Percentiles rank a stretch among this genome's conserved stretches.
Evolutionary conservation across 1,140 invertebrate genomes (phyloP).

Genomic region (Sweltsa coloradensis): DNA sequence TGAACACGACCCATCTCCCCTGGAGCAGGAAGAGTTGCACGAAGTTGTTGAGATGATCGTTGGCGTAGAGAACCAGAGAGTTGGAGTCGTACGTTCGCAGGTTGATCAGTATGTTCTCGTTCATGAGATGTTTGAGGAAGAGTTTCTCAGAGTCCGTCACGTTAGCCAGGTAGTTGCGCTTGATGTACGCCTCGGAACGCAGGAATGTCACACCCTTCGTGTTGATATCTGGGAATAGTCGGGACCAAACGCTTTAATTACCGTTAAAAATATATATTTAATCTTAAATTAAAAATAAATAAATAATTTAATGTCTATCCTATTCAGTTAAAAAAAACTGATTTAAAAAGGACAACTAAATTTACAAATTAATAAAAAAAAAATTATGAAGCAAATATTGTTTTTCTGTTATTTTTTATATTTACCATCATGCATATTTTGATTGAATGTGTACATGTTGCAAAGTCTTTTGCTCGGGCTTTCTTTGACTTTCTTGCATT

Average conservation of each 20-base stretch:
- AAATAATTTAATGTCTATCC: no score
- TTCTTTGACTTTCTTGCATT: no score
- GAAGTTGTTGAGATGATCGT: conserved; percentile 90
- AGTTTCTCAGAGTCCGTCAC: conserved; percentile 45
- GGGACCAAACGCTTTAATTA: neutral
- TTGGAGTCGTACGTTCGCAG: conserved; percentile 73
- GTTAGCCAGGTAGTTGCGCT: conserved; percentile 57
- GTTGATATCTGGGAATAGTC: conserved; percentile 68
- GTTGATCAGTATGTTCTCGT: conserved; percentile 71
- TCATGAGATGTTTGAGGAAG: conserved; percentile 57
- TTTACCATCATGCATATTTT: no score
- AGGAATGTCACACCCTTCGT: conserved; percentile 80
- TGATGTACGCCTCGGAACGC: conserved; percentile 61
- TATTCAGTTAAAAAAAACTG: no score
- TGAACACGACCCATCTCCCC: conserved; percentile 59
- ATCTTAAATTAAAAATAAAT: neutral
- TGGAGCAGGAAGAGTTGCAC: conserved; percentile 76
- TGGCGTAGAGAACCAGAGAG: conserved; percentile 76
- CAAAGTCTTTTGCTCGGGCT: no score
- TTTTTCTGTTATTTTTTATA: no score
- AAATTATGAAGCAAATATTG: no score
- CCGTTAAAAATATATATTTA: neutral
- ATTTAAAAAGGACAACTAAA: no score
- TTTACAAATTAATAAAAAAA: no score
- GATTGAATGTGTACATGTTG: no score